A percentile compares a stretch with the other conserved stretches of the same genome.
phyloP scores from a whole-genome alignment of 2,888 invertebrate genomes.

The Cheilosia grossa region DNA sequence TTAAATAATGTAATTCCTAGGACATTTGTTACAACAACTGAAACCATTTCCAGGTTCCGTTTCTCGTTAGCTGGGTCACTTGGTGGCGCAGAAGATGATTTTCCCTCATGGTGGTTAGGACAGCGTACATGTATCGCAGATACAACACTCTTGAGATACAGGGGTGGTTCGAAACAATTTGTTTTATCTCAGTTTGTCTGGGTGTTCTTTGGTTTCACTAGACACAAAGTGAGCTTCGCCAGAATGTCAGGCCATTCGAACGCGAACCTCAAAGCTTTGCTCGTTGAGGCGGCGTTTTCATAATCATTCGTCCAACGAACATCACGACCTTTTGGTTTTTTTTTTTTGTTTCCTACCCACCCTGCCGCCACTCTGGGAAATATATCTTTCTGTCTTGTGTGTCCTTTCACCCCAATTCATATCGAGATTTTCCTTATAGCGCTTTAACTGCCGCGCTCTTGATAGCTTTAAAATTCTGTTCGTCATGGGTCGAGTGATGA shows the following conservation, averaged over 20 bases:
- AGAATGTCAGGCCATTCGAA: constrained; percentile 18
- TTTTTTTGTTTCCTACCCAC: background rate
- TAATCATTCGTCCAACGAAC: background rate
- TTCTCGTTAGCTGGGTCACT: constrained; percentile 21
- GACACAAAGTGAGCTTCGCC: constrained; percentile 28
- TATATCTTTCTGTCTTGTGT: background rate
- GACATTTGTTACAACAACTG: constrained; percentile 20
- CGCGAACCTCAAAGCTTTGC: constrained; percentile 22
- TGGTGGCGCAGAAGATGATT: background rate
- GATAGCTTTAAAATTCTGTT: constrained; percentile 48
- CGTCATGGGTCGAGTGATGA: constrained; percentile 18
- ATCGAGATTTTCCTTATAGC: constrained; percentile 35
- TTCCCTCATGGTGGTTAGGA: constrained; percentile 3
- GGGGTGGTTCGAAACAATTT: constrained; percentile 34
- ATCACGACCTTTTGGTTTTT: background rate
- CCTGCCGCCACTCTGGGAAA: constrained; percentile 8
- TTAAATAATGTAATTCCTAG: constrained; percentile 31
- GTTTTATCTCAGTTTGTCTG: constrained; percentile 40
- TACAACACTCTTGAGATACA: constrained; percentile 33
- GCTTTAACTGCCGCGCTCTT: constrained; percentile 4
- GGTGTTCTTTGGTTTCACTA: background rate
- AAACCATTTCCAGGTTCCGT: constrained; percentile 23
- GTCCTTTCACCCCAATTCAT: constrained; percentile 50
- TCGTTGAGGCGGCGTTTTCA: constrained; percentile 18
- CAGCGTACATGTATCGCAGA: constrained; percentile 20